A percentile compares a stretch with the other conserved stretches of the same genome.
Evolutionary conservation across 2,113 vertebrate species (phyloP).

Genomic region (Dryoscopus gambensis): DNA sequence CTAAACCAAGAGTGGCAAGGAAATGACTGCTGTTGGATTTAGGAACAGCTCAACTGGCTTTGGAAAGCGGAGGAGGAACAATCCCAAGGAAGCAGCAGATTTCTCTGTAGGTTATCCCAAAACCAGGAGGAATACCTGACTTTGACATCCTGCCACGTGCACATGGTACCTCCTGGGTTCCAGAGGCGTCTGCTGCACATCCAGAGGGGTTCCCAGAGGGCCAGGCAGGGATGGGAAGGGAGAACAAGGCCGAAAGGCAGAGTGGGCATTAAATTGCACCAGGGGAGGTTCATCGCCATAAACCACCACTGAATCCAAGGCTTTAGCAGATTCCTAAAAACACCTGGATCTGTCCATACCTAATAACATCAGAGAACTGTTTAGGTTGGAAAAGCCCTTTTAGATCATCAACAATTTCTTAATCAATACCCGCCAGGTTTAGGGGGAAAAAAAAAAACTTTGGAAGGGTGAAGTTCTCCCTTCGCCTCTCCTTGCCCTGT

Average conservation of each 20-base stretch:
- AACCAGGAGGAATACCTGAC: not conserved
- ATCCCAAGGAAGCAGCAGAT: not conserved
- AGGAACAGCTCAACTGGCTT: not conserved
- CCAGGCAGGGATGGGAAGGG: not conserved
- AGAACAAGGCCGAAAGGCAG: not conserved
- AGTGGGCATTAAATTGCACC: not conserved
- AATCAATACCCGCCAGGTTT: not conserved
- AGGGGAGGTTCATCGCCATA: not conserved
- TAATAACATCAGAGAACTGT: not conserved
- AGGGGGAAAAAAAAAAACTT: not conserved
- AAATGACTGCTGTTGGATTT: not conserved
- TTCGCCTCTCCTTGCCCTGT: not conserved
- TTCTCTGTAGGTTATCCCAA: not conserved
- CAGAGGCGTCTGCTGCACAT: not conserved
- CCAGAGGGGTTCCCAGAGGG: not conserved
- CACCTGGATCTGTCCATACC: not conserved
- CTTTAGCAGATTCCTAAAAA: not conserved
- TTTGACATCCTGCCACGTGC: not conserved
- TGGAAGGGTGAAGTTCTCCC: not conserved
- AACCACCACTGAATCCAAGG: not conserved
- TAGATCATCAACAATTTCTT: not conserved
- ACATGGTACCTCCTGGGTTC: rapidly evolving
- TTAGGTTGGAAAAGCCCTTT: not conserved
- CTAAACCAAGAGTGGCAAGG: not conserved
- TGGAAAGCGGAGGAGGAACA: not conserved